A percentile compares a stretch with the other conserved stretches of the same genome.
These are phyloP conservation scores for Psittacara wagleri DNA, from an alignment of 2,113 vertebrate genomes.

Conservation along the genomic window DNA sequence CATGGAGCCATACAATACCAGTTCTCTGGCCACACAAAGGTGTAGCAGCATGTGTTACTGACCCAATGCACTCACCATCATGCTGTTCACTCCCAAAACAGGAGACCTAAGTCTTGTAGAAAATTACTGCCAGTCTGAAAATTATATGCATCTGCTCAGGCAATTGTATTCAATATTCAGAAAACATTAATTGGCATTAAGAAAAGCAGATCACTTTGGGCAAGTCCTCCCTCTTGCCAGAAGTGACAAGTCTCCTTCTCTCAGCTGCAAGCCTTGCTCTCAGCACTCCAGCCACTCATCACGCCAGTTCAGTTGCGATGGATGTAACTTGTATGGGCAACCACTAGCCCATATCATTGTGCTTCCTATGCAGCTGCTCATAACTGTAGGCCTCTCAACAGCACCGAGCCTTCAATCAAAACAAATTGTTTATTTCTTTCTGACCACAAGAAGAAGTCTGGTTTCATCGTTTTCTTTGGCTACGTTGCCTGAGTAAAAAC, in stretches of 20 bases:
- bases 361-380: constrained; percentile 27
- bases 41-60: neutral
- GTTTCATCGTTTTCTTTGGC: constrained; percentile 61
- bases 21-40: neutral
- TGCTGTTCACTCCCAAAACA: neutral
- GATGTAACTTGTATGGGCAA: neutral
- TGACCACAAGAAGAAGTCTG: constrained; percentile 53
- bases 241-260: neutral
- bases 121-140: neutral
- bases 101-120: neutral
- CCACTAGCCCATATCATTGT: neutral
- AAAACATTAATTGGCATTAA: neutral
- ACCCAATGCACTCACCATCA: rapidly evolving
- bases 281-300: neutral
- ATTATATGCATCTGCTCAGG: neutral
- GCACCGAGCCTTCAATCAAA: constrained; percentile 42
- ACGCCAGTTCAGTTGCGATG: neutral
- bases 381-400: neutral
- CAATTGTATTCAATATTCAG: neutral
- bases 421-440: constrained; percentile 61
- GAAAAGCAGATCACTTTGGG: neutral
- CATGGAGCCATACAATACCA: neutral
- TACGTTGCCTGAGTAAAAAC: neutral
- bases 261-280: neutral
- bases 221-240: neutral